Percentiles rank a stretch among this genome's conserved stretches.
Conservation (phyloP, 2,113 vertebrate genomes). For the Poicephalus meyeri region DNA sequence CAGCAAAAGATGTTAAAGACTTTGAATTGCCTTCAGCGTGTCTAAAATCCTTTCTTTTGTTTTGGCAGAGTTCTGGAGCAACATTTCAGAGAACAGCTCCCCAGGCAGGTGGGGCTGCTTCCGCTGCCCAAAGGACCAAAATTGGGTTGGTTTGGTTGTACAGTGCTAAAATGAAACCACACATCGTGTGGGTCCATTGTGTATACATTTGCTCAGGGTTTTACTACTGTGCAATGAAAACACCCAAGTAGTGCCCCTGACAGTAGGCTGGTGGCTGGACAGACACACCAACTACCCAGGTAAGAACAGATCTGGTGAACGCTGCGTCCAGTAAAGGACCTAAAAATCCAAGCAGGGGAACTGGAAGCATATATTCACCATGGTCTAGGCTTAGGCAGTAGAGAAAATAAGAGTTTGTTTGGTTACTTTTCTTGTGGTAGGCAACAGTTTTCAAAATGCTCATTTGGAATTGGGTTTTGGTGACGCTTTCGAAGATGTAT, state of each 20-base stretch:
- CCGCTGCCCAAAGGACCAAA: neutral
- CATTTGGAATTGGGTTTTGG: neutral
- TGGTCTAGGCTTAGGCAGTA: slow-evolving; percentile 23
- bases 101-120: neutral
- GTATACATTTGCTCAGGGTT: neutral
- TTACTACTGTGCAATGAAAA: neutral
- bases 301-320: neutral
- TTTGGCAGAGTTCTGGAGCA: neutral
- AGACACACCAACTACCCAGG: neutral
- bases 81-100: neutral
- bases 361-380: neutral
- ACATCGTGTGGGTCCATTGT: neutral
- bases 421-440: neutral
- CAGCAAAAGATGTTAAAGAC: neutral
- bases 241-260: neutral
- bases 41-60: neutral
- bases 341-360: neutral
- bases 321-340: neutral
- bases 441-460: neutral
- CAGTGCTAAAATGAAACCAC: neutral
- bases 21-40: neutral
- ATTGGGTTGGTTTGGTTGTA: neutral
- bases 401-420: neutral
- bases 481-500: neutral
- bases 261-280: neutral